phyloP scores from a whole-genome alignment of 2,888 invertebrate genomes.

The Drosophila algonquin region DNA sequence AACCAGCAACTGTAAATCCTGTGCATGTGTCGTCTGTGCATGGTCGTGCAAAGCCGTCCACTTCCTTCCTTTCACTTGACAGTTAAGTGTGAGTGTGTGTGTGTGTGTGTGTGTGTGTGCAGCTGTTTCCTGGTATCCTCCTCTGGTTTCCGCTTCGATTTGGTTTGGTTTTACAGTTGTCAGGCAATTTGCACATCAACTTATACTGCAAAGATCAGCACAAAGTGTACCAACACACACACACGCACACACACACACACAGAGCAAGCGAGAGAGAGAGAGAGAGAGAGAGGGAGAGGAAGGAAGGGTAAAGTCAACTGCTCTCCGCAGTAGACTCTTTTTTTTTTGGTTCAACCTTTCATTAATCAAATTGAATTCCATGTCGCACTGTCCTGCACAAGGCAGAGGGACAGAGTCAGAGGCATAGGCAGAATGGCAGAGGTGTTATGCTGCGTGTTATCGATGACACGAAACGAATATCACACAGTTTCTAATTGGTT shows the following conservation, averaged over 20 bases:
- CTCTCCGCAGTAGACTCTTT: conserved; percentile 27
- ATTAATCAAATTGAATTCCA: conserved; percentile 75
- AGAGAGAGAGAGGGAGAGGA: not conserved
- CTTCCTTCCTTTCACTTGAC: conserved; percentile 59
- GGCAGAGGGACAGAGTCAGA: not conserved
- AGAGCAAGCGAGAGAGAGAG: not conserved
- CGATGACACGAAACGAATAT: not conserved
- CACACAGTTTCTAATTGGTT: not conserved
- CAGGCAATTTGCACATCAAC: conserved; percentile 74
- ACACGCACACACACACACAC: conserved; percentile 40
- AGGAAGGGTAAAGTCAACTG: conserved; percentile 9
- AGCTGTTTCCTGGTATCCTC: conserved; percentile 55
- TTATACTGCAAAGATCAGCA: conserved; percentile 77
- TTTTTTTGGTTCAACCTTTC: conserved; percentile 59
- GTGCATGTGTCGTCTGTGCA: conserved; percentile 41
- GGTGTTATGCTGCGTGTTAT: conserved; percentile 23
- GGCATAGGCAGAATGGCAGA: conserved; percentile 6
- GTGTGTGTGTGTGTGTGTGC: conserved; percentile 32
- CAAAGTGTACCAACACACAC: conserved; percentile 50
- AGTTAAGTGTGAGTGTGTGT: conserved; percentile 34
- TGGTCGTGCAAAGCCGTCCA: conserved; percentile 48
- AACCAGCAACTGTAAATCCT: conserved; percentile 8
- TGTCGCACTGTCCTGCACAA: conserved; percentile 10
- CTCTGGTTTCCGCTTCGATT: conserved; percentile 56
- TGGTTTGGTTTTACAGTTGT: conserved; percentile 45